Evolutionary conservation across 2,888 invertebrate species (phyloP).

Genomic region (Prosopocoilus inquinatus): DNA sequence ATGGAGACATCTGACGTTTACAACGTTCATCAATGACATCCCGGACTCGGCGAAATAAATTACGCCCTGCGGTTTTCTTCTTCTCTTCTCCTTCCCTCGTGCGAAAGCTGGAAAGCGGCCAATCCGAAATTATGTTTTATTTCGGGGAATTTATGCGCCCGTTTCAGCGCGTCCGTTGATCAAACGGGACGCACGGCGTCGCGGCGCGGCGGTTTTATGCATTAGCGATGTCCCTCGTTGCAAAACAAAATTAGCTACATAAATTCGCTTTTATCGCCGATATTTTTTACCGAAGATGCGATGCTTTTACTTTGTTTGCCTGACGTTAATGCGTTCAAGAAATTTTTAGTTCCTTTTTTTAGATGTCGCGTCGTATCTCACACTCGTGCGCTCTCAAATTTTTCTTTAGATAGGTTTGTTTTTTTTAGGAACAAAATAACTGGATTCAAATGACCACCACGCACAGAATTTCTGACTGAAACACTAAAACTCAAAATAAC

Average conservation of each 20-base stretch:
- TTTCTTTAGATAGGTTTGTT: no score
- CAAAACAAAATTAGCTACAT: conserved; percentile 3
- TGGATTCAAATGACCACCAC: no score
- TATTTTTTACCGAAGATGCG: conserved; percentile 1
- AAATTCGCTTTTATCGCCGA: conserved; percentile 8
- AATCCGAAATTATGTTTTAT: conserved; percentile 7
- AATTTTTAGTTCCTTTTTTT: background rate
- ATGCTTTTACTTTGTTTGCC: background rate
- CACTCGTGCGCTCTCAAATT: no score
- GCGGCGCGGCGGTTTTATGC: conserved; percentile 1
- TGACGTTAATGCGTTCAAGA: background rate
- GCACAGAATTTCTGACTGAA: no score
- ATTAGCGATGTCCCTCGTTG: conserved; percentile 3
- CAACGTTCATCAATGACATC: no score
- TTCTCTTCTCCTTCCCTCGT: background rate
- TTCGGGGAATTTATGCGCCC: conserved; percentile 9
- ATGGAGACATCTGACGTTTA: no score
- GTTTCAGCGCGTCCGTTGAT: conserved; percentile 4
- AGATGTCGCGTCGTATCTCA: no score
- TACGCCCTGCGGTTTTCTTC: background rate
- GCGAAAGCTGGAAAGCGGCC: conserved; percentile 5
- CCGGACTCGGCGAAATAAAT: no score
- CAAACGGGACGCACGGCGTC: background rate
- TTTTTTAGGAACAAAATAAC: no score
- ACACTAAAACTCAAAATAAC: no score